Conservation (phyloP, 2,888 invertebrate species). For the Philaethria dido region DNA sequence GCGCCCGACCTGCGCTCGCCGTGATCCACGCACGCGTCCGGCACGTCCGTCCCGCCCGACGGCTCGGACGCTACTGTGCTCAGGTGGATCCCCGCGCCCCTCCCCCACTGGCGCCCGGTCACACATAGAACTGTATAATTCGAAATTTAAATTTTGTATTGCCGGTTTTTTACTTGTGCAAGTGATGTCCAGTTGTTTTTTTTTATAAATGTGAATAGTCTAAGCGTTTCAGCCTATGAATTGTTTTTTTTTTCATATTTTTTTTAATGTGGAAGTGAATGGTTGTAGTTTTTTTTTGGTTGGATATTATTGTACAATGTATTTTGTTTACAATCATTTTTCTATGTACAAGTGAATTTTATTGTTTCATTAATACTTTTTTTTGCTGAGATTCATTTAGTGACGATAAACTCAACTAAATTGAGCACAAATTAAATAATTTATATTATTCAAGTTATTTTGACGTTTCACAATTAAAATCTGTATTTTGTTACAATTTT, state of each 20-base stretch:
- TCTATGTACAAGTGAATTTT: no score
- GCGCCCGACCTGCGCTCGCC: slow-evolving; percentile 76
- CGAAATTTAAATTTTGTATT: slow-evolving; percentile 43
- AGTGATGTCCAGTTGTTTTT: slow-evolving; percentile 15
- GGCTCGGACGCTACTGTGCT: slow-evolving; percentile 55
- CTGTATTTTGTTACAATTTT: no score
- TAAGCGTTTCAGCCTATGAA: not conserved
- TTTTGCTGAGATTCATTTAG: not conserved
- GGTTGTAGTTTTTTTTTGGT: slow-evolving; percentile 5
- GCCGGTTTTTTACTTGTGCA: slow-evolving; percentile 24
- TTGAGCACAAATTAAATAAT: no score
- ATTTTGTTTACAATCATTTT: not conserved
- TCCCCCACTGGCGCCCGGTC: slow-evolving; percentile 78
- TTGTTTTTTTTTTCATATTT: not conserved
- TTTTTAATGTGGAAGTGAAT: slow-evolving; percentile 1
- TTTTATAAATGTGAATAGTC: slow-evolving; percentile 12
- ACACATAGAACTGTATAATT: slow-evolving; percentile 65
- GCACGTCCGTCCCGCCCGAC: slow-evolving; percentile 44
- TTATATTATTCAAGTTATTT: no score
- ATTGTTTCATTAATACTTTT: not conserved
- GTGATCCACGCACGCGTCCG: slow-evolving; percentile 59
- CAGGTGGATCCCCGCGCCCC: slow-evolving; percentile 77
- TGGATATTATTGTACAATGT: not conserved
- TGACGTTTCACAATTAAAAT: no score
- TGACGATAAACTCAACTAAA: no score